Evolutionary conservation across 2,113 vertebrate species (phyloP).

Genomic region (Neolamprologus kungweensis): DNA sequence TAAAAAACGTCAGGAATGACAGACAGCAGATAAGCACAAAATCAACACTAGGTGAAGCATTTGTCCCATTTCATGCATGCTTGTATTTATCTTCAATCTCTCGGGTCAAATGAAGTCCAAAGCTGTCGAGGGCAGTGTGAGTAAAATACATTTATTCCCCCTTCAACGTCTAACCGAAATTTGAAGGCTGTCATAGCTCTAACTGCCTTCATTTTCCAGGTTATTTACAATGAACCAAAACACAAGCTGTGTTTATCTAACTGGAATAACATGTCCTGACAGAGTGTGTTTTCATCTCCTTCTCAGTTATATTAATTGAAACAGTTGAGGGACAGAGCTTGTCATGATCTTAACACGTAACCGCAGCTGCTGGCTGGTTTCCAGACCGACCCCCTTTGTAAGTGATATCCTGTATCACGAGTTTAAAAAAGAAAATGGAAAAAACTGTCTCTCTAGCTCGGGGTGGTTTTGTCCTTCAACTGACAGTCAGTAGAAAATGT

Average conservation of each 20-base stretch:
- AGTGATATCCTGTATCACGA: conserved; percentile 24
- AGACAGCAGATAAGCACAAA: conserved; percentile 27
- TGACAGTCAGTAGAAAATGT: not conserved
- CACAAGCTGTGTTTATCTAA: not conserved
- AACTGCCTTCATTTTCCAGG: not conserved
- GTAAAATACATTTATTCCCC: not conserved
- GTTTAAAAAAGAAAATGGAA: not conserved
- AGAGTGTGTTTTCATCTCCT: conserved; percentile 1
- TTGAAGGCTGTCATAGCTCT: not conserved
- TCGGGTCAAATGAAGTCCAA: conserved; percentile 2
- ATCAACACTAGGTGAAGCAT: conserved; percentile 1
- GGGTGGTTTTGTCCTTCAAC: not conserved
- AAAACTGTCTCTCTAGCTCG: not conserved
- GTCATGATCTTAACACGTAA: conserved; percentile 28
- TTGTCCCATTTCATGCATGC: not conserved
- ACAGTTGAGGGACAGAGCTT: conserved; percentile 6
- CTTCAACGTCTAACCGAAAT: not conserved
- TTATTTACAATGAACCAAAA: not conserved
- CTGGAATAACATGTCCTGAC: not conserved
- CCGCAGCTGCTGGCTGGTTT: conserved; percentile 39
- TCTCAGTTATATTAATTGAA: conserved; percentile 20
- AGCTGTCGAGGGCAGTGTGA: not conserved
- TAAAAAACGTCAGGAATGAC: conserved; percentile 24
- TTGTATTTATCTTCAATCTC: not conserved
- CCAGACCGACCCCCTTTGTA: conserved; percentile 23